Percentiles rank a stretch among this genome's conserved stretches.
phyloP scores from a whole-genome alignment of 2,113 vertebrate species.

The Clarias gariepinus region DNA sequence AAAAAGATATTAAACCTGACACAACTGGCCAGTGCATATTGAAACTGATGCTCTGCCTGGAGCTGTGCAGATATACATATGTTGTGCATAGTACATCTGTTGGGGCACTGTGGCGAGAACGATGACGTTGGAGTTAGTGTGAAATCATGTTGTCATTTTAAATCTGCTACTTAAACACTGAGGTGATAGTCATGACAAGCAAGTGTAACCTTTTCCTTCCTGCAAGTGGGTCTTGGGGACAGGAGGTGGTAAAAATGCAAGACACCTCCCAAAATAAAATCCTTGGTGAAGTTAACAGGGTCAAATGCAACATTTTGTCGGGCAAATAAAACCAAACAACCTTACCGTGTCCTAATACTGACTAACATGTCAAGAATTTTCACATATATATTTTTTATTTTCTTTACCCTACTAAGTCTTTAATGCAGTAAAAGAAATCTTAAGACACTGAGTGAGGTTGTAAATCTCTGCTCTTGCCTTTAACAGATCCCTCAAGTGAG shows the following conservation, averaged over 20 bases:
- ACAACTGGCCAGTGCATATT: conserved; percentile 38
- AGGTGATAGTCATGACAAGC: background rate
- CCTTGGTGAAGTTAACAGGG: background rate
- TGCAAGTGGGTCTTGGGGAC: background rate
- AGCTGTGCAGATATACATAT: conserved; percentile 9
- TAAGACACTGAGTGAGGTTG: conserved; percentile 22
- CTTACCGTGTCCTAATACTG: conserved; percentile 11
- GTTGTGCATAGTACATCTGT: background rate
- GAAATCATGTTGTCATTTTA: conserved; percentile 38
- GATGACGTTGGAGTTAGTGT: conserved; percentile 8
- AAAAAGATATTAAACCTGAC: conserved; percentile 50
- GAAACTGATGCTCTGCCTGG: conserved; percentile 34
- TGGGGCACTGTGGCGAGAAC: conserved; percentile 26
- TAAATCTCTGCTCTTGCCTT: conserved; percentile 45
- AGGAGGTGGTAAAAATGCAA: background rate
- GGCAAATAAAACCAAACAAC: background rate
- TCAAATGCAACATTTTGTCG: background rate
- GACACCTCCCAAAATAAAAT: background rate
- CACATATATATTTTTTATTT: conserved; percentile 4
- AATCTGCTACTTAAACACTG: conserved; percentile 17
- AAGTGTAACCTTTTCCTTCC: conserved; percentile 20
- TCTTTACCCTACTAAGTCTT: background rate
- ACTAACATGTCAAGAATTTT: conserved; percentile 39
- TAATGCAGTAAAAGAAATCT: conserved; percentile 28
- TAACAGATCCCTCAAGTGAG: conserved; percentile 98